phyloP scores from a whole-genome alignment of 2,797 vertebrate genomes.

The Pagetopsis macropterus region DNA sequence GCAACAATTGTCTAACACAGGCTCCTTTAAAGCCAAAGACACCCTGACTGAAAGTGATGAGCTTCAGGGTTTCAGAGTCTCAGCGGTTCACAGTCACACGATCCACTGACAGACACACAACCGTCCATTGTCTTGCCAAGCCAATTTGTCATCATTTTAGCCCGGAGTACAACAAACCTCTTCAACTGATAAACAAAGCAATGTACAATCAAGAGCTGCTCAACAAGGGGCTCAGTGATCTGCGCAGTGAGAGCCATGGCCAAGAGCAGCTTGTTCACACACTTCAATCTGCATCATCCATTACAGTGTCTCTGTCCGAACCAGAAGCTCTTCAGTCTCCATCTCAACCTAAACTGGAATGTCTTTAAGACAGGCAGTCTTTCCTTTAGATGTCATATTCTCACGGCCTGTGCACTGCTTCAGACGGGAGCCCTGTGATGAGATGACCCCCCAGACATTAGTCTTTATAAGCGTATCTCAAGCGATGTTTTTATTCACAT shows the following conservation, averaged over 20 bases:
- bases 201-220: constrained; percentile 37
- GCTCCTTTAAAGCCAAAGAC: constrained; percentile 4
- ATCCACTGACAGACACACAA: constrained; percentile 31
- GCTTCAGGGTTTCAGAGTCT: not conserved
- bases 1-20: constrained; percentile 1
- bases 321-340: not conserved
- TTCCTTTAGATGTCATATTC: not conserved
- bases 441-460: constrained; percentile 29
- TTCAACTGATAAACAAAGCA: constrained; percentile 60
- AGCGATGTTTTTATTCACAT: constrained; percentile 61
- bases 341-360: not conserved
- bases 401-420: constrained; percentile 5
- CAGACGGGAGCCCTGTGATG: constrained; percentile 24
- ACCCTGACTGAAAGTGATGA: not conserved
- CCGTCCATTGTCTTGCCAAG: constrained; percentile 52
- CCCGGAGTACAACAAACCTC: constrained; percentile 60
- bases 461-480: constrained; percentile 40
- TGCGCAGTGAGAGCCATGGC: constrained; percentile 19
- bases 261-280: constrained; percentile 4
- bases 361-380: not conserved
- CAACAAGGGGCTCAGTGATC: constrained; percentile 42
- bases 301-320: not conserved
- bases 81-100: constrained; percentile 5
- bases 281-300: constrained; percentile 26
- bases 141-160: constrained; percentile 58